Evolutionary conservation across 2,113 vertebrate genomes (phyloP).

Genomic region (Hemiprocne comata): DNA sequence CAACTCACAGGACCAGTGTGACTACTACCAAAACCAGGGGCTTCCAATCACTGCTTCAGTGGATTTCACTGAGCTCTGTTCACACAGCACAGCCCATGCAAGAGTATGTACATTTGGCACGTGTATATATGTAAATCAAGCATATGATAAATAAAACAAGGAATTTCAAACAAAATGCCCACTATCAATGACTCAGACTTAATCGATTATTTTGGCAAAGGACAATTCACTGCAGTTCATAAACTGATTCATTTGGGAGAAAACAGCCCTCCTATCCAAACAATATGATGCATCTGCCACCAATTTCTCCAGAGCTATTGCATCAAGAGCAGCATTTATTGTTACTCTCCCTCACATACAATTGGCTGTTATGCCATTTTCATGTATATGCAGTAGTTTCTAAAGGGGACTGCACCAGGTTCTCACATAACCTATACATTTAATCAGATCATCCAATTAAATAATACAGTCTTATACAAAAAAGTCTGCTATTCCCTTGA

Average conservation of each 20-base stretch:
- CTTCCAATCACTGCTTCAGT: background rate
- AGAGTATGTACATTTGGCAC: rapidly evolving
- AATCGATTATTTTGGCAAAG: background rate
- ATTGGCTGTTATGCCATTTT: background rate
- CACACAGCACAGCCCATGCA: background rate
- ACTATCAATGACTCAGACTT: background rate
- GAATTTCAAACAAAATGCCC: background rate
- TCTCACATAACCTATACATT: slow-evolving; percentile 17
- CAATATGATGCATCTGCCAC: background rate
- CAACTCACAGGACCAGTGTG: rapidly evolving
- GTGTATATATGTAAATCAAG: background rate
- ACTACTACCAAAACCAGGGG: background rate
- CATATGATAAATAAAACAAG: background rate
- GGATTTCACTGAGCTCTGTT: background rate
- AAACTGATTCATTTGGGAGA: background rate
- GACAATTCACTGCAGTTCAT: background rate
- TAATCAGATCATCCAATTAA: slow-evolving; percentile 49
- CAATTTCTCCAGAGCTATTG: background rate
- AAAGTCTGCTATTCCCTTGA: background rate
- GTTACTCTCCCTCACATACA: background rate
- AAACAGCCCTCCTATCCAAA: slow-evolving; percentile 17
- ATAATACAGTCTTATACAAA: slow-evolving; percentile 5
- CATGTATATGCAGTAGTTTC: background rate
- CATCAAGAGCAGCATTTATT: background rate
- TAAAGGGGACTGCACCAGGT: background rate